Evolutionary conservation across 2,888 invertebrate species (phyloP).

Genomic region (Drosophila fulvimacula): DNA sequence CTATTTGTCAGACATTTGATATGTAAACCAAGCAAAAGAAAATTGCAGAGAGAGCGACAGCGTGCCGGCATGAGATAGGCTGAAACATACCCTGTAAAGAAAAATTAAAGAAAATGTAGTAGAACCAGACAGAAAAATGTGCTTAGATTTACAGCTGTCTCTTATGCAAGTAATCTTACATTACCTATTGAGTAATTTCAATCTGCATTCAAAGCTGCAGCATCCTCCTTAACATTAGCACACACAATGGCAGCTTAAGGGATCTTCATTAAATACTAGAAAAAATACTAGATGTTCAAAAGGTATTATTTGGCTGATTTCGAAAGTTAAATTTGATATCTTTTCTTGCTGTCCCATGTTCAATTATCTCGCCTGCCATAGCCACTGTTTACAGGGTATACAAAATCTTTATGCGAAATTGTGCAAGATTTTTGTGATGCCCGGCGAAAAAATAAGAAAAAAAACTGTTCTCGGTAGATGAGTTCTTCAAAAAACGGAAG

Average conservation of each 20-base stretch:
- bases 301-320: not conserved
- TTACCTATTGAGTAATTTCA: not conserved
- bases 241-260: too few relatives aligned
- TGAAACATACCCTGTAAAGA: not conserved
- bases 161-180: not conserved
- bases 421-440: constrained; percentile 35
- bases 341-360: not conserved
- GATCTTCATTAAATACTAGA: not conserved
- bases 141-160: not conserved
- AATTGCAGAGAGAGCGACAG: not conserved
- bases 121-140: not conserved
- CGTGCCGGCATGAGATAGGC: not conserved
- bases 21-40: constrained; percentile 28
- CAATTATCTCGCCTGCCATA: not conserved
- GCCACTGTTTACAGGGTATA: constrained; percentile 26
- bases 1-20: constrained; percentile 40
- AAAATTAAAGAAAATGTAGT: not conserved
- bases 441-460: constrained; percentile 12
- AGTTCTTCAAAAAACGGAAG: constrained; percentile 65
- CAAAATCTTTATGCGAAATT: constrained; percentile 44
- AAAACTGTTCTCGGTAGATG: constrained; percentile 54
- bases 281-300: not conserved
- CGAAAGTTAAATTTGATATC: too few relatives aligned
- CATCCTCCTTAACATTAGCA: not conserved
- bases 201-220: too few relatives aligned